Base-by-base conservation (phyloP, 2,113 vertebrate species). In the Henicopernis longicauda region DNA sequence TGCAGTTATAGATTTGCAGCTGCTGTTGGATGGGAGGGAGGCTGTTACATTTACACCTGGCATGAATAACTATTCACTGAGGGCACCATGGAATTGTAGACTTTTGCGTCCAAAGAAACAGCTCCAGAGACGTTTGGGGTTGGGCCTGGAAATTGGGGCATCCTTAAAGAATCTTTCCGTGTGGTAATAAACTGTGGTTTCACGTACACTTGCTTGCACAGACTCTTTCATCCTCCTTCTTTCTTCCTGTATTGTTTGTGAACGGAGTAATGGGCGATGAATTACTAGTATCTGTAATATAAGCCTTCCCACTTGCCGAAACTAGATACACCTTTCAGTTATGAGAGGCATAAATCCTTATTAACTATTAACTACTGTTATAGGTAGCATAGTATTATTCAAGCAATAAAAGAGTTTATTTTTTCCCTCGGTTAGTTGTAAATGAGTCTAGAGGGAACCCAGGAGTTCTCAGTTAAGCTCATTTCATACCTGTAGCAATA, bases 361-460 rank as follows among this genome's bases (percentile, higher is more conserved):
- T 96, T 96, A 97, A 92, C 85, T 95, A 83, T 96, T 96, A 96
- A 92, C 90, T 95, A 86, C 69, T 27, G 63, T 88, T 97, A 89
- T 66, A 93, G 61, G 86, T 59, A 81, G 44, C 81, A 88, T 58
- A 86, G 89, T 96, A 96, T 97, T 93, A 91, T 90, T 89, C 88
- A 80, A 91, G 92, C 74, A 93, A 95, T 86, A 96, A 95, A 86
- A 82, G 82, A 95, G 92, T 92, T 90, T 92, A 93, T 93, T 96
- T 97, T 93, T 94, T 95, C 93, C 88, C 73, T 93, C 9, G 3
- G 82, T 91, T 96, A 92, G 69, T 82, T 93, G 80, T 80, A 96
- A 98, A 97, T 88, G 89, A 96, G 84, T 96, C 98, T 97, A 91
- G 71, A 65, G 98, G 97, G 97, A 98, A 63, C 74, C 81, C 49